A percentile compares a stretch with the other conserved stretches of the same genome.
Evolutionary conservation across 2,888 invertebrate genomes (phyloP).

Genomic region (Xylophagus ater): DNA sequence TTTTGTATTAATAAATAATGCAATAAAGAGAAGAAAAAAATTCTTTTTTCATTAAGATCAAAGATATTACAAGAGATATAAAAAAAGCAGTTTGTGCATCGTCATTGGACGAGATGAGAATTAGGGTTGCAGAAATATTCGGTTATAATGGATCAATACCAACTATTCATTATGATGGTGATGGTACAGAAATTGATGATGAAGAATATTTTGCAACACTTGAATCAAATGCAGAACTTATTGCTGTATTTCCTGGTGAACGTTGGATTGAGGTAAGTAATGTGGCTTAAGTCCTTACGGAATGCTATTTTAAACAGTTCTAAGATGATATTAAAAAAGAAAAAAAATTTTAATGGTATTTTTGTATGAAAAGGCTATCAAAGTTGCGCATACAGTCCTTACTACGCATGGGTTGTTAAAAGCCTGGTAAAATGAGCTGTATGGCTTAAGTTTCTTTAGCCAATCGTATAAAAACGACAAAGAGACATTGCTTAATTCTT

Average conservation of each 20-base stretch:
- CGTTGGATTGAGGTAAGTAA: conserved; percentile 52
- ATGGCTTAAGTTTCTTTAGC: background rate
- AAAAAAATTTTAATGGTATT: background rate
- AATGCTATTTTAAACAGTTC: background rate
- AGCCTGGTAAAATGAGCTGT: background rate
- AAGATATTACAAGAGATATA: conserved; percentile 64
- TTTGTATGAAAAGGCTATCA: no score
- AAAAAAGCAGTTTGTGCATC: conserved; percentile 73
- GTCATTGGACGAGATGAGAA: conserved; percentile 64
- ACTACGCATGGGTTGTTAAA: background rate
- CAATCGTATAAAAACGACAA: no score
- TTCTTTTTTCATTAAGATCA: no score
- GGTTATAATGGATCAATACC: conserved; percentile 49
- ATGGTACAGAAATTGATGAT: conserved; percentile 92
- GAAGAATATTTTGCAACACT: conserved; percentile 89
- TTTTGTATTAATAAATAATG: no score
- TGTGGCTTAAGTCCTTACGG: no score
- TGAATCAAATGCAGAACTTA: conserved; percentile 75
- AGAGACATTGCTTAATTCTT: no score
- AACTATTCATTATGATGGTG: conserved; percentile 77
- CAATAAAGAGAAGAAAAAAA: no score
- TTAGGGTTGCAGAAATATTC: conserved; percentile 65
- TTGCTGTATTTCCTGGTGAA: conserved; percentile 66
- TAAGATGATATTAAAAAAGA: background rate
- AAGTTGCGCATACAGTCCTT: no score